Percentiles rank a stretch among this genome's conserved stretches.
Evolutionary conservation across 2,888 invertebrate species (phyloP).

Genomic region (Rhopalosiphum nymphaeae): DNA sequence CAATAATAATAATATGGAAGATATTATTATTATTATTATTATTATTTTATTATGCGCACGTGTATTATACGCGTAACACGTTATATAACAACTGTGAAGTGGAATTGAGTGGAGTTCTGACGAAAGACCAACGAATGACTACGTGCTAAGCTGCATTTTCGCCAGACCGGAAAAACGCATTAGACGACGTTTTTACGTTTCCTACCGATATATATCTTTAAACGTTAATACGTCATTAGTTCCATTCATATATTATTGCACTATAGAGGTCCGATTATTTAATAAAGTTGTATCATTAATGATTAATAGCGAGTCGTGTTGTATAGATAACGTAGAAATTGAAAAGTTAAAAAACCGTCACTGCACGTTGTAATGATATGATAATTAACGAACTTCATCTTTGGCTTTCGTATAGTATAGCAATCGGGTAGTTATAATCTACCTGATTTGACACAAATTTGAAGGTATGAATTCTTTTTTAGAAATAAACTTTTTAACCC

Average conservation of each 20-base stretch:
- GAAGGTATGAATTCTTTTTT: background rate
- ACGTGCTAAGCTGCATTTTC: background rate
- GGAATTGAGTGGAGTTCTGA: background rate
- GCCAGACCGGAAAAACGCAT: background rate
- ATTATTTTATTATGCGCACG: background rate
- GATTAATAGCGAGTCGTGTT: too few species aligned
- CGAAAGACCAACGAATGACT: background rate
- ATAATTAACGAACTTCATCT: background rate
- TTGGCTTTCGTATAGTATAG: background rate
- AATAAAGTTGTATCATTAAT: background rate
- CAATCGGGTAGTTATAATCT: background rate
- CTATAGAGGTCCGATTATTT: background rate
- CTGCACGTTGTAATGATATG: background rate
- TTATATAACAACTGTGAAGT: background rate
- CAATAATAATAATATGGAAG: constrained; percentile 24
- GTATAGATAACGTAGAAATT: background rate
- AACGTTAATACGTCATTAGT: background rate
- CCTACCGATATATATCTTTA: background rate
- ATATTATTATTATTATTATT: background rate
- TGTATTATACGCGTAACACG: background rate
- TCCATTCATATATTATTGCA: background rate
- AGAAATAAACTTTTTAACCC: background rate
- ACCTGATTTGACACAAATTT: background rate
- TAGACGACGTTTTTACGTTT: background rate
- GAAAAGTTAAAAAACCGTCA: background rate